Evolutionary conservation across 2,797 vertebrate species (phyloP), one percentile per base, ranked within the genome.

Genomic region (Enteromius unitaeniatus): DNA sequence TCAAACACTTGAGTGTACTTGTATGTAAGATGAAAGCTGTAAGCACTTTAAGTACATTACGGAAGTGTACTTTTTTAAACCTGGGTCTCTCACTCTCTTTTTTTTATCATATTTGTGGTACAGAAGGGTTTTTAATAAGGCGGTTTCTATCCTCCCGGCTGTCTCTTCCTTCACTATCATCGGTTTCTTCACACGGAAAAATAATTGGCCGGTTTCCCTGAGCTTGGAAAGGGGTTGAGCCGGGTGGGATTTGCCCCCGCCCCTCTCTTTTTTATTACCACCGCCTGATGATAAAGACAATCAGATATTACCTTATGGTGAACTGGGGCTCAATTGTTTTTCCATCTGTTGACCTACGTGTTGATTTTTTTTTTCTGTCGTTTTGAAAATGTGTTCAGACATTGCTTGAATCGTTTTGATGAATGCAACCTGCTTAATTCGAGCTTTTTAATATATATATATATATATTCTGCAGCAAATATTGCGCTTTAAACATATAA

Each of bases 111-210:
- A 67, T 76, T 26, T 75, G 49, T 45, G 65, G 55, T 75, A 79
- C 78, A 67, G 47, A 23, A 91, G 91, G 86, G 88, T 90, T 94
- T 94, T 94, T 93, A 91, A 94, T 93, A 91, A 92, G 89, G 91
- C 92, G 72, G 89, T 91, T 88, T 89, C 90, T 93, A 91, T 90
- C 88, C 88, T 85, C 88, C 84, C 90, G 88, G 85, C 91, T 95
- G 93, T 93, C 93, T 93, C 88, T 92, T 91, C 92, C 85, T 92
- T 90, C 89, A 89, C 91, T 88, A 94, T 95, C 93, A 95, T 92
- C 86, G 85, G 84, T 89, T 90, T 88, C 86, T 89, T 93, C 87
- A 94, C 89, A 93, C 89, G 93, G 90, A 94, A 94, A 95, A 94
- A 93, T 93, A 94, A 93, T 91, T 91, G 93, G 89, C 90, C 87